phyloP scores from a whole-genome alignment of 2,797 vertebrate genomes.

The Lagodon rhomboides region DNA sequence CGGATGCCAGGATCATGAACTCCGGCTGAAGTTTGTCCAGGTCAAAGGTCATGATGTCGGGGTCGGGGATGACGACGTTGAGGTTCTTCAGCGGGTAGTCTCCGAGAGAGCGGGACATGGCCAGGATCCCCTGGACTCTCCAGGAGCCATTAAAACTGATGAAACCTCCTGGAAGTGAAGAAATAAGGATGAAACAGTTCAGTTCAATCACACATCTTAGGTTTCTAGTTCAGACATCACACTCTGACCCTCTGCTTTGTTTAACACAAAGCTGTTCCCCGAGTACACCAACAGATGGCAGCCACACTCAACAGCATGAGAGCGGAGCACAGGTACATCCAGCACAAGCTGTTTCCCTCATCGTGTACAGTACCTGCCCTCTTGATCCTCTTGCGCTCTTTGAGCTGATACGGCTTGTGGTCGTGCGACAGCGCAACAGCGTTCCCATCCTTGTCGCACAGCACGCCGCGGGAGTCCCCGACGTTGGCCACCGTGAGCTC shows the following conservation, averaged over 20 bases:
- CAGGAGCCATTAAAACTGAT: slow-evolving; percentile 99
- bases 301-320: background rate
- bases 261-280: slow-evolving; percentile 38
- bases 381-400: slow-evolving; percentile 98
- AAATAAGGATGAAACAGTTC: background rate
- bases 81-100: slow-evolving; percentile 99
- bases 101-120: slow-evolving; percentile 98
- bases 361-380: slow-evolving; percentile 89
- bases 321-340: background rate
- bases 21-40: slow-evolving; percentile 98
- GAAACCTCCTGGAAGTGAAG: slow-evolving; percentile 90
- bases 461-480: slow-evolving; percentile 94
- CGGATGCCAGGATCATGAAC: slow-evolving; percentile 98
- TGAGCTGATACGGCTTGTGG: slow-evolving; percentile 98
- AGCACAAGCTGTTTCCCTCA: background rate
- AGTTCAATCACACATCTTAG: slow-evolving; percentile 3
- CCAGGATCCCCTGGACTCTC: slow-evolving; percentile 98
- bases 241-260: background rate
- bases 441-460: slow-evolving; percentile 98
- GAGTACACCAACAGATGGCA: slow-evolving; percentile 67
- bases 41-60: slow-evolving; percentile 97
- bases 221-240: background rate
- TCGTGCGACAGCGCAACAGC: slow-evolving; percentile 97
- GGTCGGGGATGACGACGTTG: slow-evolving; percentile 97
- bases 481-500: slow-evolving; percentile 98